Base-by-base conservation (phyloP, 2,113 vertebrate genomes). In the Catharus bicknelli region DNA sequence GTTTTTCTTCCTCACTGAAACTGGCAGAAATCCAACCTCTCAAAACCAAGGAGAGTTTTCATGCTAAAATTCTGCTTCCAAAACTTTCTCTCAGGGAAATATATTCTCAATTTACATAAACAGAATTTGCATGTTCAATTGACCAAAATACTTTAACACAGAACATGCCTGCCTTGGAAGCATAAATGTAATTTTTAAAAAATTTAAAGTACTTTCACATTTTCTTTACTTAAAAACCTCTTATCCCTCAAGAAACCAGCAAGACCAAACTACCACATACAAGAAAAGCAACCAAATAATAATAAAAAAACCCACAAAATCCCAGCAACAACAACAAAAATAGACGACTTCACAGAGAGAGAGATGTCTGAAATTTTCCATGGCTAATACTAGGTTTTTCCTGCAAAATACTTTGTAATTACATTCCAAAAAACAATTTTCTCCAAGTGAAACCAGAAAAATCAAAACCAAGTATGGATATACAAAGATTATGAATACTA, bases 11-110 rank as follows among this genome's bases (percentile, higher is more conserved):
- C 32, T 53, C 45, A 63, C 4, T 53, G 30, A 50, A 90, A 72
- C 22, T 36, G 29, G 12, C 11, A 84, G 38, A 68, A 77, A 58
- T 32, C 4, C 7, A 29, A 47, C 10, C 11, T 63, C 58, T 47
- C 3, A 4, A 59, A 43, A 42, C 4, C 6, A 15, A 0, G 0
- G 7, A 58, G 25, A 53, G 15, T 19, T 76, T 48, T 69, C 9
- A 40, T 20, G 20, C 20, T 78, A 81, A 59, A 81, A 55, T 55
- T 3, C 26, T 76, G 8, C n/a, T 63, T 40, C 13, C 42, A 62
- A 36, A 82, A 58, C 3, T 38, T 55, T n/a, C 25, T 51, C 9
- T 47, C 10, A 51, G 3, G 2, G 40, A 75, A 69, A 73, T 12
- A 62, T 26, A 45, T 70, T 69, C 25, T 78, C 38, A 58, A 32